phyloP scores from a whole-genome alignment of 2,113 vertebrate species.

The Eidolon helvum region DNA sequence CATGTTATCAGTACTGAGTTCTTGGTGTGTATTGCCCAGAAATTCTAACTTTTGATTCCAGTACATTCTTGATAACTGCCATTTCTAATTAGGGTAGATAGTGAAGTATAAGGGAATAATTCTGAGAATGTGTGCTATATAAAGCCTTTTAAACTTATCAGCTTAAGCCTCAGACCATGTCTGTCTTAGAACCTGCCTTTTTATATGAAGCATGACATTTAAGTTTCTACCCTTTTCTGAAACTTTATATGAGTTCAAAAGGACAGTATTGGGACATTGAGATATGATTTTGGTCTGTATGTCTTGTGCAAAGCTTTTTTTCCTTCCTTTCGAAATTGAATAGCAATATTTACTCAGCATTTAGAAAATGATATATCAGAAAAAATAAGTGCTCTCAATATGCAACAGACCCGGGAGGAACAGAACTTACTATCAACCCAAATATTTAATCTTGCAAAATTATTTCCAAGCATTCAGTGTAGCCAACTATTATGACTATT shows the following conservation, averaged over 20 bases:
- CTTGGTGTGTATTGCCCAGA: neutral
- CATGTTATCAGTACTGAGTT: neutral
- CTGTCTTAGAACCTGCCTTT: neutral
- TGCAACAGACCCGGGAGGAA: neutral
- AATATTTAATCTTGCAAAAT: neutral
- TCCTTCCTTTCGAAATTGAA: neutral
- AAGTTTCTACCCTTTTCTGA: neutral
- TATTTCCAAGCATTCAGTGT: neutral
- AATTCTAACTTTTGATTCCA: neutral
- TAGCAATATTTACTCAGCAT: neutral
- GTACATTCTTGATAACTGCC: neutral
- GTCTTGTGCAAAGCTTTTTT: neutral
- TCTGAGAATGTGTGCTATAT: neutral
- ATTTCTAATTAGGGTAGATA: neutral
- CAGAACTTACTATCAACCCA: neutral
- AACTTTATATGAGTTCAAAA: neutral
- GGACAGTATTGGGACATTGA: neutral
- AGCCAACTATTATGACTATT: neutral
- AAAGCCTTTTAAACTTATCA: neutral
- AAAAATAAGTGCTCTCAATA: neutral
- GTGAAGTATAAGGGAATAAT: neutral
- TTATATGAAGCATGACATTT: neutral
- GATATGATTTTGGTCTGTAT: neutral
- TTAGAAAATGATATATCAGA: neutral
- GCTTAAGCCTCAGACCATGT: neutral